These are phyloP conservation scores for Enteromius treurensis DNA, from an alignment of 2,797 vertebrate species.

Conservation along the genomic window DNA sequence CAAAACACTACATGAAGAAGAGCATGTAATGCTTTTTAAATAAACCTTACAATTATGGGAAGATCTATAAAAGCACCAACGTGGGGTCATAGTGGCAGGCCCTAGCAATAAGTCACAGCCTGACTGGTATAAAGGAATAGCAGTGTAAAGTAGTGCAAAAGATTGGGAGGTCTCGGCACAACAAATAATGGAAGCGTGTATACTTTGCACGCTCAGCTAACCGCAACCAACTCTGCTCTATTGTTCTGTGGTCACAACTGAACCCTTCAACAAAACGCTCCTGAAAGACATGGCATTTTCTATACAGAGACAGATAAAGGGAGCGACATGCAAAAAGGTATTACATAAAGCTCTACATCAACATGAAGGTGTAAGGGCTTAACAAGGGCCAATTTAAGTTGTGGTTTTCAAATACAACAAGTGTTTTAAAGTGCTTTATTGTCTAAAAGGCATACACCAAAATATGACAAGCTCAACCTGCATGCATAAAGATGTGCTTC, in stretches of 20 bases:
- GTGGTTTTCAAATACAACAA: conserved; percentile 7
- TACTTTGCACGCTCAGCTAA: conserved; percentile 47
- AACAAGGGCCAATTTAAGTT: conserved; percentile 8
- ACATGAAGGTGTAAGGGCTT: conserved; percentile 28
- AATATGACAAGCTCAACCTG: not conserved
- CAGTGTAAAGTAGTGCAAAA: not conserved
- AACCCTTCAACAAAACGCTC: conserved; percentile 34
- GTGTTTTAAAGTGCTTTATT: not conserved
- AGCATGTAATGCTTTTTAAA: not conserved
- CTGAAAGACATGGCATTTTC: conserved; percentile 43
- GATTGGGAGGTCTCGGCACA: conserved; percentile 18
- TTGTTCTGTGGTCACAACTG: conserved; percentile 45
- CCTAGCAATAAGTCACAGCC: not conserved
- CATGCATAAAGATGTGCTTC: conserved; percentile 1
- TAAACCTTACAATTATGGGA: conserved; percentile 3
- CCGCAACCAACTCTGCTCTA: conserved; percentile 36
- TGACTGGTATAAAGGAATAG: not conserved
- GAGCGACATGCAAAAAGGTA: conserved; percentile 18
- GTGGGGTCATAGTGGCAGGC: not conserved
- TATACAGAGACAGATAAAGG: conserved; percentile 25
- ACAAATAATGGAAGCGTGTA: conserved; percentile 39
- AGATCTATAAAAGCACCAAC: not conserved
- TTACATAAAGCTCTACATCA: conserved; percentile 18
- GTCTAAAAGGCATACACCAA: not conserved
- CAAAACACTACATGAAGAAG: conserved; percentile 1